Base-by-base conservation (phyloP, 2,888 invertebrate species). In the Macrostomum cliftonense region DNA sequence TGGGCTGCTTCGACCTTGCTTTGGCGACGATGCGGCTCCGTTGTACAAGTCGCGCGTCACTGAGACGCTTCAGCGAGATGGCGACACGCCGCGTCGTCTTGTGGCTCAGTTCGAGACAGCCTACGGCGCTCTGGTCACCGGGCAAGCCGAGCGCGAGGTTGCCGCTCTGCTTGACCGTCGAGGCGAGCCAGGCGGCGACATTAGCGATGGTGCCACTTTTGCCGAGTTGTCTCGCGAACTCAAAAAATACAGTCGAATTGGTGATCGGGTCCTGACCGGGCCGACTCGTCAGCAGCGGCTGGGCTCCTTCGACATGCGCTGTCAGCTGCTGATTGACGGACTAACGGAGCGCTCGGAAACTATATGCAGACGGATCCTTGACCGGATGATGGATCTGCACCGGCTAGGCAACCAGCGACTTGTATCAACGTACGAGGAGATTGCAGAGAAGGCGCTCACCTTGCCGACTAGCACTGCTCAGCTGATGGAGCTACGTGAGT, bases 291-390 rank as follows among this genome's bases (percentile, higher is more conserved):
- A 36, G n/a, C n/a, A 52, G 20, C 19, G 79, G 14, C 79, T 83
- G 61, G 86, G 85, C 11, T 77, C 87, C 72, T 91, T 83, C 64
- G 80, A 83, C 61, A 79, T 89, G 65, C 80, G 84, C 66, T 77
- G 88, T 48, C 77, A 76, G 44, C 81, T 82, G 48, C 73, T 89
- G 36, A 81, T 89, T 43, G 74, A 75, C 14, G 75, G 79, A 1
- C 68, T 91, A 53, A 77, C 80, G 9, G 68, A 73, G 12, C 74
- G 80, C 28, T 83, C 85, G 0, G 76, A 78, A 36, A 74, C 74
- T 47, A 72, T 85, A 47, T 78, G 79, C 54, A 78, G 78, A 44
- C 76, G 77, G 46, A 67, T 91, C 46, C 68, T 89, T 5, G 71
- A 76, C 40, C 76, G 77, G 61, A 82, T 88, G 79, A 78, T 81